These are phyloP conservation scores for Pangasius sanitwongsei DNA, from an alignment of 2,797 vertebrate species.

Conservation along the genomic window DNA sequence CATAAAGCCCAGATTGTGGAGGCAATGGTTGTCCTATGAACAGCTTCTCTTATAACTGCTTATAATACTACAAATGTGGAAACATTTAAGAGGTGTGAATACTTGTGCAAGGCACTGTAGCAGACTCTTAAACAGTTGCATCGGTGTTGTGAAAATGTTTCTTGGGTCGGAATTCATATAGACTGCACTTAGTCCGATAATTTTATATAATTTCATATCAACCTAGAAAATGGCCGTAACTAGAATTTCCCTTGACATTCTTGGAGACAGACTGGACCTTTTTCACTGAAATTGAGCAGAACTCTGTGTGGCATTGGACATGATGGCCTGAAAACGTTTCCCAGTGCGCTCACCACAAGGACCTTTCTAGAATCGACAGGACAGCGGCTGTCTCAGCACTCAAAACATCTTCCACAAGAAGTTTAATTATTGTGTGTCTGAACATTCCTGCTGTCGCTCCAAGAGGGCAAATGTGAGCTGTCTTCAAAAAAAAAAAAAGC, in stretches of 20 bases:
- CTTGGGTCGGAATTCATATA: neutral
- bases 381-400: slow-evolving; percentile 7
- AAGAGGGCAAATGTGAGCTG: slow-evolving; percentile 13
- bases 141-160: neutral
- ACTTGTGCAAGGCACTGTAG: neutral
- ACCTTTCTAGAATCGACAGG: slow-evolving; percentile 21
- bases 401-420: slow-evolving; percentile 16
- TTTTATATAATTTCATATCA: neutral
- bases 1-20: neutral
- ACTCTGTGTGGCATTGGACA: neutral
- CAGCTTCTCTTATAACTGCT: neutral
- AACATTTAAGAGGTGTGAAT: neutral
- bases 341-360: slow-evolving; percentile 14
- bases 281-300: neutral
- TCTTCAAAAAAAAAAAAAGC: neutral
- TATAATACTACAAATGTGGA: neutral
- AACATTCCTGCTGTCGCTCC: slow-evolving; percentile 31
- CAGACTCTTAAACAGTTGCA: neutral
- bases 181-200: too few relatives aligned
- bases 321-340: neutral
- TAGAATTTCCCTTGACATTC: neutral
- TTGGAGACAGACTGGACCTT: slow-evolving; percentile 3
- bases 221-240: neutral
- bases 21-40: neutral
- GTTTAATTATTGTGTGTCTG: slow-evolving; percentile 49